A percentile compares a stretch with the other conserved stretches of the same genome.
Evolutionary conservation across 2,113 vertebrate species (phyloP).

Genomic region (Garra rufa): DNA sequence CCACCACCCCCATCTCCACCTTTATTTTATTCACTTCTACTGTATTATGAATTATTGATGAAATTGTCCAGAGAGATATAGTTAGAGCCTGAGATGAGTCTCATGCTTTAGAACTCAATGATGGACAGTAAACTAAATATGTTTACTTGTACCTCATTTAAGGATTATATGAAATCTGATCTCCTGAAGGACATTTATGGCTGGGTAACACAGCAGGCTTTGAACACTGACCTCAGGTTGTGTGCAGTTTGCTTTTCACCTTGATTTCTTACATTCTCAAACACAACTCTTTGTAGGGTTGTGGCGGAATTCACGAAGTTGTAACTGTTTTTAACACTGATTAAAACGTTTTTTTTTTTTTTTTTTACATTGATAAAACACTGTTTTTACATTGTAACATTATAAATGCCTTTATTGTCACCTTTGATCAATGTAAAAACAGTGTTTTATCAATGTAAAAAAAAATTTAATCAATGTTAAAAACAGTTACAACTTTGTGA

Average conservation of each 20-base stretch:
- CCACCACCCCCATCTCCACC: neutral
- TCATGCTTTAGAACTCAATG: neutral
- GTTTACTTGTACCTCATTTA: neutral
- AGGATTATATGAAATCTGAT: neutral
- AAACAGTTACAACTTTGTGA: too few relatives aligned
- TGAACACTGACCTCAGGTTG: neutral
- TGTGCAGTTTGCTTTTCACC: neutral
- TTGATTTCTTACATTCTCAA: neutral
- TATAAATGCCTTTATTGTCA: too few relatives aligned
- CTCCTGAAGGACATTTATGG: neutral
- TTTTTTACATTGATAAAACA: too few relatives aligned
- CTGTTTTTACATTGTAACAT: too few relatives aligned
- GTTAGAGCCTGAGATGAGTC: neutral
- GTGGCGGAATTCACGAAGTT: too few relatives aligned
- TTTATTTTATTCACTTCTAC: constrained; percentile 6
- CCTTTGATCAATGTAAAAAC: too few relatives aligned
- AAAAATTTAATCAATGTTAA: too few relatives aligned
- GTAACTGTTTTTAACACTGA: too few relatives aligned
- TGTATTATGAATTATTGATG: neutral
- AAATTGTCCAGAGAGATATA: neutral
- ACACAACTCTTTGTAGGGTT: neutral
- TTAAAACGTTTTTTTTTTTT: too few relatives aligned
- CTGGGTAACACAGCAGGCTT: neutral
- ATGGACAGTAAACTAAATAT: neutral
- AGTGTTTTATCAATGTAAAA: too few relatives aligned